Evolutionary conservation across 2,888 invertebrate species (phyloP), one percentile per base, ranked within the genome.

Genomic region (Thereva nobilitata): DNA sequence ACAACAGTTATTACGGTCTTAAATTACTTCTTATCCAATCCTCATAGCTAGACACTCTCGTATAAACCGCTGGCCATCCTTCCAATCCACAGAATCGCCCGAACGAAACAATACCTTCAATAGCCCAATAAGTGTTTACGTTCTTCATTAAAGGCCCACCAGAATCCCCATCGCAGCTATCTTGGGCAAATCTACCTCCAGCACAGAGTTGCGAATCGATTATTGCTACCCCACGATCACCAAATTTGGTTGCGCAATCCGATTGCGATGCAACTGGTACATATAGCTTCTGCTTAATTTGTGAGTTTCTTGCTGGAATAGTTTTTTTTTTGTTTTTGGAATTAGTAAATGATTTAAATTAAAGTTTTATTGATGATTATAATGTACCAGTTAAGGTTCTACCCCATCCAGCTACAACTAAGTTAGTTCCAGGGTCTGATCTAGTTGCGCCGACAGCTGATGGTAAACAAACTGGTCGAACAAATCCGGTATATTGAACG

Each of bases 151-250:
- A 76, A 0, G 91, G 91, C 2, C 91, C 91, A 3, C 92, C 91
- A 0, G 90, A 90, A 73, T 91, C 91, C 0, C 91, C 91, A 50
- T 82, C 84, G 73, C 92, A 92, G 0, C 90, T 87, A 73, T 92
- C 92, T 72, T 87, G 83, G 0, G 85, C 84, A 66, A 80, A 84
- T 4, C 81, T 80, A 0, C 91, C 89, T 2, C 91, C 91, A 5
- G 89, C 89, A 73, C 91, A 91, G 0, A 91, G 72, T 74, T 89
- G 88, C 0, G 74, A 70, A 2, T 78, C 71, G 55, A 73, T 73
- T 38, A 80, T 74, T 34, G 1, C 23, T 23, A 23, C 23, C 23
- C 23, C 23, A 23, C 23, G 23, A 23, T 23, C 23, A 70, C 71
- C 8, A 79, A 74, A 41, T 75, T 76, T 5, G 74, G 74, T 41